Percentiles rank a stretch among this genome's conserved stretches.
Evolutionary conservation across 2,797 vertebrate species (phyloP).

Genomic region (Sebastes cheni): DNA sequence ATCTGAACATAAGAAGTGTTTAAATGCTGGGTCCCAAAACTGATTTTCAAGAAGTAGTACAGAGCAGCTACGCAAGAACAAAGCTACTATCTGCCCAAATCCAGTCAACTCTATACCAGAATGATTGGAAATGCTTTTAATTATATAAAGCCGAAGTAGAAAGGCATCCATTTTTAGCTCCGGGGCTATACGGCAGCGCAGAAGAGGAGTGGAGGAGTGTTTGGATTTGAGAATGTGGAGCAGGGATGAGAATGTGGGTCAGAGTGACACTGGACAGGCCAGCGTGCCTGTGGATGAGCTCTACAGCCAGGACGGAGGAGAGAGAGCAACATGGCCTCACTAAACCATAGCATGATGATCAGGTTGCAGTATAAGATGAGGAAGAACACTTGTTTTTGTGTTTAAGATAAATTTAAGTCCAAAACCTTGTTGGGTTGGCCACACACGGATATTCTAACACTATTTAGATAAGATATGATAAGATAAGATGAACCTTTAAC

Average conservation of each 20-base stretch:
- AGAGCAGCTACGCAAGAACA: not conserved
- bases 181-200: not conserved
- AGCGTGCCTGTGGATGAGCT: constrained; percentile 25
- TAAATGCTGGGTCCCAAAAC: not conserved
- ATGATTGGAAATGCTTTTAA: not conserved
- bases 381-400: not conserved
- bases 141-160: not conserved
- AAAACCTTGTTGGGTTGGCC: not conserved
- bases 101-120: not conserved
- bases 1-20: no score
- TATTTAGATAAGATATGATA: no score
- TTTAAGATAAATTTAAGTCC: not conserved
- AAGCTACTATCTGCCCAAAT: not conserved
- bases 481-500: no score
- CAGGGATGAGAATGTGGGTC: constrained; percentile 64
- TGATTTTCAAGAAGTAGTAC: not conserved
- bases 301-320: not conserved
- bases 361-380: not conserved
- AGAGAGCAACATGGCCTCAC: not conserved
- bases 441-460: not conserved
- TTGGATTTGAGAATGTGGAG: constrained; percentile 54
- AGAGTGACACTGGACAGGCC: constrained; percentile 45
- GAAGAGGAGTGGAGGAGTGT: constrained; percentile 15
- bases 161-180: constrained; percentile 11
- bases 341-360: not conserved